Evolutionary conservation across 1,140 invertebrate genomes (phyloP).

Genomic region (Caenorhabditis inopinata): DNA sequence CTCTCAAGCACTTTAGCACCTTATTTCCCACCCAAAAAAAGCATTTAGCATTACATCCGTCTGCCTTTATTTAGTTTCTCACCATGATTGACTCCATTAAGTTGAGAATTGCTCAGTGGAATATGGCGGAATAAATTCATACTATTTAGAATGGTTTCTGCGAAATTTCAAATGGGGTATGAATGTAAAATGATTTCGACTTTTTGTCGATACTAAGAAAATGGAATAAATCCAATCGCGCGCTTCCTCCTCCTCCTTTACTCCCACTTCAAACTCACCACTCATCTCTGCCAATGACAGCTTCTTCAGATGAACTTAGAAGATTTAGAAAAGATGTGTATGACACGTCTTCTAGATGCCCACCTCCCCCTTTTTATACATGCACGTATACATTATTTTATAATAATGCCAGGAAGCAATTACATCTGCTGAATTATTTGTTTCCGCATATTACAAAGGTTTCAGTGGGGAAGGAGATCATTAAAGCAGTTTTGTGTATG

Average conservation of each 20-base stretch:
- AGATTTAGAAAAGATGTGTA: not conserved
- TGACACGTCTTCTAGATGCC: not conserved
- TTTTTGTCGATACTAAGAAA: not conserved
- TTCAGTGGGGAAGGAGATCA: no score
- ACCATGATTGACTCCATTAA: slow-evolving; percentile 42
- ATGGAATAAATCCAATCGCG: not conserved
- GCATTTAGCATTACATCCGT: not conserved
- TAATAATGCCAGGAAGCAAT: not conserved
- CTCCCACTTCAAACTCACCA: slow-evolving; percentile 28
- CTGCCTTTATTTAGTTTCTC: no score
- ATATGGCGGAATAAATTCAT: slow-evolving; percentile 43
- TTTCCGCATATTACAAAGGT: slow-evolving; percentile 22
- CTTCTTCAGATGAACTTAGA: not conserved
- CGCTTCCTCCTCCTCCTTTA: not conserved
- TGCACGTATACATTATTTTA: no score
- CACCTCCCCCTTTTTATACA: not conserved
- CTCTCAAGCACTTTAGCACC: not conserved
- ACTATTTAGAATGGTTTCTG: not conserved
- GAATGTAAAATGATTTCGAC: not conserved
- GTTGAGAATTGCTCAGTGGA: slow-evolving; percentile 35
- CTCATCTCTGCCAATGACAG: slow-evolving; percentile 19
- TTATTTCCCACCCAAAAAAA: not conserved
- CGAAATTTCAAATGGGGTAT: no score
- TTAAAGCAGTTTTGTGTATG: no score
- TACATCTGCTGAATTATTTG: not conserved